Conservation (phyloP, 2,113 vertebrate genomes). For the Ptychochromis oligacanthus region DNA sequence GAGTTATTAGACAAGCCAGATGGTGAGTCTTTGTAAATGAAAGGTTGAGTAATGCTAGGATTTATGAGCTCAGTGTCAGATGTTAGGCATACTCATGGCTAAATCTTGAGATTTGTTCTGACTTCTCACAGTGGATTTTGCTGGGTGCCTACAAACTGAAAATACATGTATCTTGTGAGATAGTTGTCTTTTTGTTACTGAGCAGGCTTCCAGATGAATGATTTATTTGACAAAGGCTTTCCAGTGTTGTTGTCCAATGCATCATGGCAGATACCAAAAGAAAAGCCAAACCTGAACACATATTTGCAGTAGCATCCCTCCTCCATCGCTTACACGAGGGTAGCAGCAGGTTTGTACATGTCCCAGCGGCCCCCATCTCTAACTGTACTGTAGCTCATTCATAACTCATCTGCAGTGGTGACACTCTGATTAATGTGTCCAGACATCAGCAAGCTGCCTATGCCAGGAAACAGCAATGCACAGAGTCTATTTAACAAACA, state of each 20-base stretch:
- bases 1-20: neutral
- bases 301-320: conserved; percentile 11
- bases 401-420: conserved; percentile 48
- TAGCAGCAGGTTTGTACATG: conserved; percentile 29
- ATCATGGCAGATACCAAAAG: neutral
- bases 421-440: conserved; percentile 58
- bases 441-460: conserved; percentile 43
- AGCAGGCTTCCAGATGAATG: conserved; percentile 27
- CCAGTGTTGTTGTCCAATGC: conserved; percentile 11
- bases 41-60: neutral
- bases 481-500: conserved; percentile 51
- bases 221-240: conserved; percentile 28
- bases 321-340: conserved; percentile 25
- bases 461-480: conserved; percentile 26
- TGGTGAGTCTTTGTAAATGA: neutral
- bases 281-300: neutral
- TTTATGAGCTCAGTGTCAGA: neutral
- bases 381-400: conserved; percentile 41
- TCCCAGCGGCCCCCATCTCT: conserved; percentile 41
- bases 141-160: neutral
- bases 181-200: conserved; percentile 31
- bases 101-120: conserved; percentile 20
- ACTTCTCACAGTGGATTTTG: conserved; percentile 25
- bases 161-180: neutral
- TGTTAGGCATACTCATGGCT: neutral